These are phyloP conservation scores for Sarcophaga variegata DNA, from an alignment of 2,888 invertebrate species.

Conservation along the genomic window DNA sequence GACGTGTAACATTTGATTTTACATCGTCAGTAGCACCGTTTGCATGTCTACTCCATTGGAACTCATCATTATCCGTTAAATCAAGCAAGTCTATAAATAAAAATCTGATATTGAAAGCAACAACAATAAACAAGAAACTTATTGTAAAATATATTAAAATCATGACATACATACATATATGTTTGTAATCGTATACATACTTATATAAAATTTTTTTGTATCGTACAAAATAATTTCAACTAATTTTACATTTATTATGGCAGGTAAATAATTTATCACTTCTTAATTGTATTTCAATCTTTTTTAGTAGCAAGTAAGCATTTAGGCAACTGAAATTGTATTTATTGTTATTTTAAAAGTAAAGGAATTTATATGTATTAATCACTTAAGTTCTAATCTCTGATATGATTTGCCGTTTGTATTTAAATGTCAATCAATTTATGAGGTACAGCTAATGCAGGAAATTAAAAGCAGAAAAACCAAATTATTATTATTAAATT, in stretches of 20 bases:
- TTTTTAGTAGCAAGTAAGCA: too few species aligned
- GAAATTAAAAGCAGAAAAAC: too few species aligned
- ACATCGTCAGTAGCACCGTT: conserved; percentile 67
- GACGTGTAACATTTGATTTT: conserved; percentile 68
- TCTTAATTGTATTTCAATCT: neutral
- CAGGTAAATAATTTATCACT: neutral
- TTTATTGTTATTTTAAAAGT: too few species aligned
- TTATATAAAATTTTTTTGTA: too few species aligned
- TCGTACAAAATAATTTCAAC: neutral
- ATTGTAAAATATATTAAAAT: too few species aligned
- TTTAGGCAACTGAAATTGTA: too few species aligned
- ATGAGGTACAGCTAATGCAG: too few species aligned
- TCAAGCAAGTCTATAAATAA: conserved; percentile 75
- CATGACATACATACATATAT: conserved; percentile 1
- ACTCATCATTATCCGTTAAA: conserved; percentile 75
- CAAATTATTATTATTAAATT: too few species aligned
- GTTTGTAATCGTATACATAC: neutral
- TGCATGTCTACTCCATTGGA: conserved; percentile 75
- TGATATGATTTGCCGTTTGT: too few species aligned
- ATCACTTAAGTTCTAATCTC: too few species aligned
- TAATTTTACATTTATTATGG: conserved; percentile 12
- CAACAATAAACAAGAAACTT: neutral
- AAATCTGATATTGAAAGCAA: conserved; percentile 17
- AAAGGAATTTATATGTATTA: too few species aligned
- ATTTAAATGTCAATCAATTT: too few species aligned